Percentiles rank a stretch among this genome's conserved stretches.
Conservation (phyloP, 1,140 invertebrate species). For the Meloidogyne exigua region DNA sequence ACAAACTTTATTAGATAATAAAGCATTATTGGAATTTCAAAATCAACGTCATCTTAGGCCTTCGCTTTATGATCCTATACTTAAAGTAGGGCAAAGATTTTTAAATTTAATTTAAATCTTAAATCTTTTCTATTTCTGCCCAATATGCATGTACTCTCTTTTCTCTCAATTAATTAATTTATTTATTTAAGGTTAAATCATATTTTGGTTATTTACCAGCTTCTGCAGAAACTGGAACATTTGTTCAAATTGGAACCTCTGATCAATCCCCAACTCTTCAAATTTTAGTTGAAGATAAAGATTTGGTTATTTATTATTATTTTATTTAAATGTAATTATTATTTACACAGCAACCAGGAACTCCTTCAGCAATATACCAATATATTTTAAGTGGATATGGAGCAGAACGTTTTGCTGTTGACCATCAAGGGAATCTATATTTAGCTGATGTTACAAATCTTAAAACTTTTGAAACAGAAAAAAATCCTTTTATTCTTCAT, state of each 20-base stretch:
- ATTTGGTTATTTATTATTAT: slow-evolving; percentile 48
- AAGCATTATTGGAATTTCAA: neutral
- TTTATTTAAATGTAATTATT: neutral
- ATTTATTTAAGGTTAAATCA: slow-evolving; percentile 56
- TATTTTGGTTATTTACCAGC: slow-evolving; percentile 56
- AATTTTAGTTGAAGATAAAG: slow-evolving; percentile 60
- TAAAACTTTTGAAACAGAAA: neutral
- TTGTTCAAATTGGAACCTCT: slow-evolving; percentile 50
- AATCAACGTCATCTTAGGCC: neutral
- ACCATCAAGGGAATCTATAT: slow-evolving; percentile 60
- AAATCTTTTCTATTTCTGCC: too few species aligned
- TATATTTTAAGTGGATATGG: slow-evolving; percentile 58
- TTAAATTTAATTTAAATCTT: too few species aligned
- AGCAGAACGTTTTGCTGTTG: slow-evolving; percentile 61
- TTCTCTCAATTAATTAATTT: too few species aligned
- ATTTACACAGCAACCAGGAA: slow-evolving; percentile 58
- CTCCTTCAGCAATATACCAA: slow-evolving; percentile 62
- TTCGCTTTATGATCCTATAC: slow-evolving; percentile 3
- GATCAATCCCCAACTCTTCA: slow-evolving; percentile 50
- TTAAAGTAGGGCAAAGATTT: neutral
- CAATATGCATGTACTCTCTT: too few species aligned
- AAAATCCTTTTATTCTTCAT: slow-evolving; percentile 56
- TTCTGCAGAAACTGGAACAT: slow-evolving; percentile 55
- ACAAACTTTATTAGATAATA: neutral
- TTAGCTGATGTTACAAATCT: slow-evolving; percentile 51